Conservation (phyloP, 37 sponge, comb jelly and placozoan genomes). For the Tethya wilhelma region DNA sequence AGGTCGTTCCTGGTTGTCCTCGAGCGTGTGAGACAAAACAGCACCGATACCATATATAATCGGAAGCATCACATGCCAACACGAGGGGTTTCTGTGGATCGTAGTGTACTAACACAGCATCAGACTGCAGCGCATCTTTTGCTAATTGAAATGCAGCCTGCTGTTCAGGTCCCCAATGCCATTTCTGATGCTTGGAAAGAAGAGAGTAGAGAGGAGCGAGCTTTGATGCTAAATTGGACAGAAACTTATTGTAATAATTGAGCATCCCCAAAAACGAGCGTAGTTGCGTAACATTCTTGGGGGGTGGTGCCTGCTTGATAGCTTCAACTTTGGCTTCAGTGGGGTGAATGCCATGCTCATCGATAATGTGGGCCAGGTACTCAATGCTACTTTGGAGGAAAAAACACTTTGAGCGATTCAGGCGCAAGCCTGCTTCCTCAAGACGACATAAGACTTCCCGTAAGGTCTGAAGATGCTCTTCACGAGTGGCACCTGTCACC, state of each 20-base stretch:
- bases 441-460: slow-evolving; percentile 13
- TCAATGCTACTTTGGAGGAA: too few species aligned
- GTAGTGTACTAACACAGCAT: slow-evolving; percentile 30
- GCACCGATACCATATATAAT: slow-evolving; percentile 46
- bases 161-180: slow-evolving; percentile 32
- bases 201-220: slow-evolving; percentile 45
- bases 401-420: too few species aligned
- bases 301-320: too few species aligned
- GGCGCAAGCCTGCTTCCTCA: slow-evolving; percentile 5
- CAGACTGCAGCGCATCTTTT: slow-evolving; percentile 25
- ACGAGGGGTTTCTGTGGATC: slow-evolving; percentile 31
- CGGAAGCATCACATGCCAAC: slow-evolving; percentile 54
- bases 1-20: too few species aligned
- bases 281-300: too few species aligned
- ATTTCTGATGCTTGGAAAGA: slow-evolving; percentile 10
- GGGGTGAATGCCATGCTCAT: slow-evolving; percentile 31
- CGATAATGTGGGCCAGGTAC: too few species aligned
- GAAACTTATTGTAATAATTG: too few species aligned
- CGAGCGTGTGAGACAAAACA: slow-evolving; percentile 38
- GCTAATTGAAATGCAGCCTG: slow-evolving; percentile 35
- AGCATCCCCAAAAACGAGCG: too few species aligned
- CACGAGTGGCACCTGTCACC: slow-evolving; percentile 16
- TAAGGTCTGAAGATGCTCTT: slow-evolving; percentile 33
- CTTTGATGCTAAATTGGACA: slow-evolving; percentile 30
- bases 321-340: too few species aligned